Evolutionary conservation across 2,888 invertebrate species (phyloP).

Genomic region (Sialis lutaria): DNA sequence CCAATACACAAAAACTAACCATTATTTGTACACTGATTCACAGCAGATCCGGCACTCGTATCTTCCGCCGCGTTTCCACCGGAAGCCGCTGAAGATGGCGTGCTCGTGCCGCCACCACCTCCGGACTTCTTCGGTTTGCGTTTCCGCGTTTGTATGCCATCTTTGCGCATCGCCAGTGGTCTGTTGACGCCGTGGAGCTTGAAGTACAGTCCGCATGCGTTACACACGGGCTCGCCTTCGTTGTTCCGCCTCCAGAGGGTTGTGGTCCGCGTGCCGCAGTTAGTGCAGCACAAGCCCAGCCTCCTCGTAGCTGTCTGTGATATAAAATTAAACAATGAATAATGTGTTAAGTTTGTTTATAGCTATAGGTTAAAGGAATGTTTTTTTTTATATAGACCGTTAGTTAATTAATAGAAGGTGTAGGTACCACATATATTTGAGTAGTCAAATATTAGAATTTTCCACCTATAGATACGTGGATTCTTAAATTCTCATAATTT

Average conservation of each 20-base stretch:
- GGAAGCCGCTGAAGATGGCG: constrained; percentile 17
- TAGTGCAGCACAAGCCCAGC: constrained; percentile 83
- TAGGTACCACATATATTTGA: too few relatives aligned
- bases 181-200: constrained; percentile 88
- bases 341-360: background rate
- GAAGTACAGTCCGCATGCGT: constrained; percentile 93
- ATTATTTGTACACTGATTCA: background rate
- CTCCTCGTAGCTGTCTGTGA: constrained; percentile 69
- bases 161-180: constrained; percentile 89
- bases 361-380: too few relatives aligned
- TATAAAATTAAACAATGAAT: background rate
- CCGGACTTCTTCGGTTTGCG: constrained; percentile 74
- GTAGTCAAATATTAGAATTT: too few relatives aligned
- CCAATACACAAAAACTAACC: background rate
- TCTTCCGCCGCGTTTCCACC: too few relatives aligned
- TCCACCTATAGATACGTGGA: too few relatives aligned
- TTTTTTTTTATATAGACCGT: too few relatives aligned
- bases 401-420: too few relatives aligned
- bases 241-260: constrained; percentile 96
- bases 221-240: constrained; percentile 97
- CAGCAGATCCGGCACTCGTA: background rate
- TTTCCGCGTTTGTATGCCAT: constrained; percentile 91
- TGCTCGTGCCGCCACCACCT: constrained; percentile 28
- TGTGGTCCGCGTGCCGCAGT: constrained; percentile 93
- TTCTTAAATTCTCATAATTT: too few relatives aligned